Percentiles rank a stretch among this genome's conserved stretches.
phyloP scores from a whole-genome alignment of 2,113 vertebrate genomes.

The Rhineura floridana region DNA sequence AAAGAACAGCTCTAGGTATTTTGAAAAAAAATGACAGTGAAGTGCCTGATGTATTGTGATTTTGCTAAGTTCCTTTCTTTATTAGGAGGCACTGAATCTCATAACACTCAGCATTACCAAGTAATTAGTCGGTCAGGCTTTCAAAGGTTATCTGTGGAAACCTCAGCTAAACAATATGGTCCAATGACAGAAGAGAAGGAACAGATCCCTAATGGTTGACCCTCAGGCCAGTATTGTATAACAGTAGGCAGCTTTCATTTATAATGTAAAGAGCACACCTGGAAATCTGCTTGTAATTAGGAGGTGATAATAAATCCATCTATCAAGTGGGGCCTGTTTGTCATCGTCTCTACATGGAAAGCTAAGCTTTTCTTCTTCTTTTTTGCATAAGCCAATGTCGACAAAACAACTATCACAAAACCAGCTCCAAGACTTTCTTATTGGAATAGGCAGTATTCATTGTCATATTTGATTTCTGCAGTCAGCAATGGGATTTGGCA shows the following conservation, averaged over 20 bases:
- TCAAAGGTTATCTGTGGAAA: slow-evolving; percentile 66
- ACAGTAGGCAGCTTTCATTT: slow-evolving; percentile 72
- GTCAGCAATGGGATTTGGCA: neutral
- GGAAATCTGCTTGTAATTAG: slow-evolving; percentile 88
- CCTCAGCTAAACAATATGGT: slow-evolving; percentile 77
- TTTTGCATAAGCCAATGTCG: neutral
- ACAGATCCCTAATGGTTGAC: slow-evolving; percentile 68
- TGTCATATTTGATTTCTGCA: neutral
- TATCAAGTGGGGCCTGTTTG: slow-evolving; percentile 80
- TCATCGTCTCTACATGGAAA: slow-evolving; percentile 60
- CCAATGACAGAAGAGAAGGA: slow-evolving; percentile 76
- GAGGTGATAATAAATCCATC: slow-evolving; percentile 86
- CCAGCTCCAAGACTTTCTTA: neutral
- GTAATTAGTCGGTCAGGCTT: slow-evolving; percentile 61
- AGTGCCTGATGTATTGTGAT: slow-evolving; percentile 55
- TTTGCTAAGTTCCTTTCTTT: slow-evolving; percentile 62
- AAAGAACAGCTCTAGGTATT: slow-evolving; percentile 55
- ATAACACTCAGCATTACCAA: slow-evolving; percentile 46
- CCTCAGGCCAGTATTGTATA: slow-evolving; percentile 57
- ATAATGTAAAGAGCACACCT: slow-evolving; percentile 82
- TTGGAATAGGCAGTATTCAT: neutral
- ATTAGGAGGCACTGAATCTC: slow-evolving; percentile 52
- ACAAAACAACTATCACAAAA: neutral
- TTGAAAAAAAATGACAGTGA: slow-evolving; percentile 48
- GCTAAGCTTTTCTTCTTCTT: slow-evolving; percentile 46